Evolutionary conservation across 2,113 vertebrate species (phyloP), one percentile per base, ranked within the genome.

Genomic region (Megatriorchis doriae): DNA sequence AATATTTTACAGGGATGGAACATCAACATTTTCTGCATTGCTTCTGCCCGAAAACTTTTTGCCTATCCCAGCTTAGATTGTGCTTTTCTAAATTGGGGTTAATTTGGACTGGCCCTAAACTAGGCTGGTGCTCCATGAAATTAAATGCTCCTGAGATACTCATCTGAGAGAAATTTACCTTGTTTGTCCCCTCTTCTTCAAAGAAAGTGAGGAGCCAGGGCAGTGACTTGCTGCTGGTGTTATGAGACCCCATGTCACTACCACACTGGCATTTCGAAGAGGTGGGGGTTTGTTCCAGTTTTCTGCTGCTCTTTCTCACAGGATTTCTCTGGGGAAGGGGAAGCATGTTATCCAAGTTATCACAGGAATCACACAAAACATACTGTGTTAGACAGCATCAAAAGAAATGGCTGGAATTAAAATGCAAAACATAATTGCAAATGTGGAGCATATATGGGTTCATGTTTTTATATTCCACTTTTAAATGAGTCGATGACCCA

Each of bases 341-440:
- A 53, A 77, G 17, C 4, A 26, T 26, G 38, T 42, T 67, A 50
- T 38, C 58, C 86, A 99, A 99, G 92, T 98, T 99, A 95, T 98
- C 98, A 98, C 81, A 99, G 96, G 1, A 97, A 98, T 98, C 98
- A 99, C 0, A 92, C 93, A 80, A 98, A 99, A 91, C 98, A 98
- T 31, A 98, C 80, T 16, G 21, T 88, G 68, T 10, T 98, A 86
- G 85, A 98, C 97, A 62, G 90, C 86, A 43, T 99, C 97, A 59
- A 98, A 81, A 56, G 82, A 95, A 72, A 98, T 96, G 16, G 96
- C 97, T 98, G 87, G 26, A 97, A 93, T 85, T 62, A 67, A 83
- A 93, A 77, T 66, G 48, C 13, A 53, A 43, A 4, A 52, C 10
- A 5, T 23, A 67, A 68, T 42, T 73, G 52, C 58, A 81, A 73